phyloP scores from a whole-genome alignment of 2,113 vertebrate species.

The Calidris pugnax region DNA sequence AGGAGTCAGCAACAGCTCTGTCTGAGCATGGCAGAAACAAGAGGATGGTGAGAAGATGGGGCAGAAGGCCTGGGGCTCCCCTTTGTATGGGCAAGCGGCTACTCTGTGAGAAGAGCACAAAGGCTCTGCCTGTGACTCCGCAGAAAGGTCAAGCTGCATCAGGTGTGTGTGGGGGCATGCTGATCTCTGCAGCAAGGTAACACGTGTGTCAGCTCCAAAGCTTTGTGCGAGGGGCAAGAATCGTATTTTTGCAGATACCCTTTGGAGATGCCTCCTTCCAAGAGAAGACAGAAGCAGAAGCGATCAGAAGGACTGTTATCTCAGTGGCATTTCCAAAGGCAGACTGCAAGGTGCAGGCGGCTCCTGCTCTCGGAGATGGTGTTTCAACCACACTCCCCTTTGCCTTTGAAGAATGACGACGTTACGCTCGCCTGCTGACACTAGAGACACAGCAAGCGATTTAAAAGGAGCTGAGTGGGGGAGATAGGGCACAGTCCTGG shows the following conservation, averaged over 20 bases:
- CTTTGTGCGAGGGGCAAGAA: neutral
- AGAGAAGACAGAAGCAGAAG: neutral
- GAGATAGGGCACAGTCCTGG: neutral
- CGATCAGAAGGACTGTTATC: slow-evolving; percentile 30
- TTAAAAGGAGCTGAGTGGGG: neutral
- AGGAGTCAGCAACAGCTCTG: neutral
- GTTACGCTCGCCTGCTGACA: neutral
- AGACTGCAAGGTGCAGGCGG: neutral
- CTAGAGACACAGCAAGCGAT: neutral
- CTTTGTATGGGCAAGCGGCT: neutral
- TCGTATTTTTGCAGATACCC: neutral
- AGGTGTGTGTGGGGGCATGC: neutral
- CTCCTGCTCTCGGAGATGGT: neutral
- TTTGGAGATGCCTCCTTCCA: neutral
- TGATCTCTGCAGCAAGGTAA: neutral
- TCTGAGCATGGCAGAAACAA: neutral
- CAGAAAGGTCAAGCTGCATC: neutral
- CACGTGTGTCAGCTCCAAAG: neutral
- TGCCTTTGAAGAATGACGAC: neutral
- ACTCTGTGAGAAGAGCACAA: neutral
- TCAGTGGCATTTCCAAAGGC: slow-evolving; percentile 38
- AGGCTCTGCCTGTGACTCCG: neutral
- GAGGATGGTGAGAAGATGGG: neutral
- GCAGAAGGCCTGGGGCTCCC: neutral
- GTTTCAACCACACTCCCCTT: neutral